Percentiles rank a stretch among this genome's conserved stretches.
Evolutionary conservation across 2,888 invertebrate genomes (phyloP).

Genomic region (Metellina segmentata): DNA sequence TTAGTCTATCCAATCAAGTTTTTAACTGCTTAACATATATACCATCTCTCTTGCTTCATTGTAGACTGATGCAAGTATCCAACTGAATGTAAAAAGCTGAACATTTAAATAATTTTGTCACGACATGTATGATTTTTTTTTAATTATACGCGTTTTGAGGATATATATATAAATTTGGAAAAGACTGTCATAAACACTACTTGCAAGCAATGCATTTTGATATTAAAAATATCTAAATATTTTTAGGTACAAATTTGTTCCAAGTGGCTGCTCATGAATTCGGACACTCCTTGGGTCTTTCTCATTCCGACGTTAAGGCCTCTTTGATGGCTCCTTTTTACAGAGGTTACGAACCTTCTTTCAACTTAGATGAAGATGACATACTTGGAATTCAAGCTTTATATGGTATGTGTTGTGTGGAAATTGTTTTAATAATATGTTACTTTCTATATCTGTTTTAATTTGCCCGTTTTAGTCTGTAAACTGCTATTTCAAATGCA

Average conservation of each 20-base stretch:
- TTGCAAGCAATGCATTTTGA: no score
- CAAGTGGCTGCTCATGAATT: conserved; percentile 99
- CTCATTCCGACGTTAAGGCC: conserved; percentile 93
- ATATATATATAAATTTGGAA: no score
- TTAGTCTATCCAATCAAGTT: no score
- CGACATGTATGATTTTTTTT: no score
- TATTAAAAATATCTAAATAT: not conserved
- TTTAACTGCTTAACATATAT: no score
- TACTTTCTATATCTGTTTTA: not conserved
- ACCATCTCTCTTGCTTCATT: no score
- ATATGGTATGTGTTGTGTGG: conserved; percentile 86
- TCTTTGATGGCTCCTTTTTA: conserved; percentile 99
- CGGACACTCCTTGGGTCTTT: conserved; percentile 96
- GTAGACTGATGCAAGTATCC: no score
- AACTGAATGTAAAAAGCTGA: no score
- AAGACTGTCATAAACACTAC: no score
- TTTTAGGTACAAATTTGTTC: conserved; percentile 91
- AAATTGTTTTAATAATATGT: not conserved
- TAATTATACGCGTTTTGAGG: no score
- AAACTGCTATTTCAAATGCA: not conserved
- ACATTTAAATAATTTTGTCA: no score
- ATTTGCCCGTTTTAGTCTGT: no score
- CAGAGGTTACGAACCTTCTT: conserved; percentile 92
- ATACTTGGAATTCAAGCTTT: conserved; percentile 90
- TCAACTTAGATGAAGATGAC: conserved; percentile 93